Percentiles rank a stretch among this genome's conserved stretches.
Conservation (phyloP, 2,888 invertebrate genomes). For the Cheilosia scutellata region DNA sequence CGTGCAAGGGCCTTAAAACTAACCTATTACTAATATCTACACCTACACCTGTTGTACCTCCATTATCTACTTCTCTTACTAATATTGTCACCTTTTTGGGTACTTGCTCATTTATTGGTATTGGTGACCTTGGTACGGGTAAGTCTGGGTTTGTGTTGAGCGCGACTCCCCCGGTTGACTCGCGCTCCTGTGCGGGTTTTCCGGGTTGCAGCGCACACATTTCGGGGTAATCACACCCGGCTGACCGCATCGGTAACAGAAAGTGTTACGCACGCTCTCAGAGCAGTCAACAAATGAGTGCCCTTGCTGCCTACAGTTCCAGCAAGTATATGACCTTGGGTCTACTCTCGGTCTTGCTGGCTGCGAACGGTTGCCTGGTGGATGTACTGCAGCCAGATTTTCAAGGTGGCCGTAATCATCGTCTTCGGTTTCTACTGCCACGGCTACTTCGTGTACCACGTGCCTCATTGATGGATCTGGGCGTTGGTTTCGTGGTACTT, state of each 20-base stretch:
- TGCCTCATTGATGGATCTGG: not conserved
- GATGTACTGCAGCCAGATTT: not conserved
- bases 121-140: too few species aligned
- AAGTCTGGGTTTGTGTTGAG: not conserved
- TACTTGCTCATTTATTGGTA: too few species aligned
- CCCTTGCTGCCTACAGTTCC: not conserved
- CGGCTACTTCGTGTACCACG: too few species aligned
- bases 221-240: constrained; percentile 10
- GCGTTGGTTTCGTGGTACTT: not conserved
- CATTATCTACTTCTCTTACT: too few species aligned
- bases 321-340: not conserved
- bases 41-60: too few species aligned
- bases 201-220: not conserved
- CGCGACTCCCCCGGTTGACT: constrained; percentile 4
- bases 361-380: not conserved
- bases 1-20: not conserved
- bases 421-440: too few species aligned
- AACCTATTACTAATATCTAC: not conserved
- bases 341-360: not conserved
- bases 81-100: too few species aligned
- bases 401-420: not conserved
- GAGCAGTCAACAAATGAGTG: constrained; percentile 6
- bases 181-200: constrained; percentile 16
- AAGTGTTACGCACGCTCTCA: not conserved
- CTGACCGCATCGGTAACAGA: constrained; percentile 4